Percentiles rank a stretch among this genome's conserved stretches.
phyloP scores from a whole-genome alignment of 2,888 invertebrate species.

The Sthenelais limicola region DNA sequence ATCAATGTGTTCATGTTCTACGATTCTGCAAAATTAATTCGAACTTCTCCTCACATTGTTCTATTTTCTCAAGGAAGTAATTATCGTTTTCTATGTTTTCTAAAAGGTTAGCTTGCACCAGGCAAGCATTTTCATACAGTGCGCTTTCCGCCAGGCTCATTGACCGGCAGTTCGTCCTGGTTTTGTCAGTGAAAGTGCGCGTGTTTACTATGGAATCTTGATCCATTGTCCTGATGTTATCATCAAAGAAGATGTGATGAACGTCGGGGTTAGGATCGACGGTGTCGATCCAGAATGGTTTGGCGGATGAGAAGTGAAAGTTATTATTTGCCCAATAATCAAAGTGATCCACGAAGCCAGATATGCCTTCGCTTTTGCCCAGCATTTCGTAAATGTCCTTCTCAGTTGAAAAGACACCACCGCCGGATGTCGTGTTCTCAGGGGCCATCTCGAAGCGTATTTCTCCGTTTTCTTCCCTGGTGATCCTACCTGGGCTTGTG shows the following conservation, averaged over 20 bases:
- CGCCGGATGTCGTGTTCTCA: neutral
- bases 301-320: conserved; percentile 64
- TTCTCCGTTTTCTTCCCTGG: conserved; percentile 50
- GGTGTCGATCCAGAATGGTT: conserved; percentile 69
- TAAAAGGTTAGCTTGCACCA: conserved; percentile 70
- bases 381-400: conserved; percentile 63
- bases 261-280: conserved; percentile 53
- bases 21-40: conserved; percentile 47
- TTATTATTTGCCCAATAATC: conserved; percentile 64
- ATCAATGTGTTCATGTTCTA: too few relatives aligned
- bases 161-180: conserved; percentile 53
- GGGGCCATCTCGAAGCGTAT: conserved; percentile 34
- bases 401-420: conserved; percentile 52
- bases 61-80: conserved; percentile 65
- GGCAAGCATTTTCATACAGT: conserved; percentile 61
- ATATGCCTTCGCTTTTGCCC: conserved; percentile 59
- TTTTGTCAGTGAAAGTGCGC: conserved; percentile 56
- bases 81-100: conserved; percentile 62
- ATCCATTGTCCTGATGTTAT: conserved; percentile 68
- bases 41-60: conserved; percentile 63
- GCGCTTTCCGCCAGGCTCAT: conserved; percentile 58
- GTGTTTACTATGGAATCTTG: conserved; percentile 70
- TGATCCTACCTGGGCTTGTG: conserved; percentile 57
- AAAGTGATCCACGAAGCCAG: conserved; percentile 69
- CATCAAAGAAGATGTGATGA: conserved; percentile 72